A percentile compares a stretch with the other conserved stretches of the same genome.
These are phyloP conservation scores for Polyergus mexicanus DNA, from an alignment of 1,140 invertebrate species.

Conservation along the genomic window DNA sequence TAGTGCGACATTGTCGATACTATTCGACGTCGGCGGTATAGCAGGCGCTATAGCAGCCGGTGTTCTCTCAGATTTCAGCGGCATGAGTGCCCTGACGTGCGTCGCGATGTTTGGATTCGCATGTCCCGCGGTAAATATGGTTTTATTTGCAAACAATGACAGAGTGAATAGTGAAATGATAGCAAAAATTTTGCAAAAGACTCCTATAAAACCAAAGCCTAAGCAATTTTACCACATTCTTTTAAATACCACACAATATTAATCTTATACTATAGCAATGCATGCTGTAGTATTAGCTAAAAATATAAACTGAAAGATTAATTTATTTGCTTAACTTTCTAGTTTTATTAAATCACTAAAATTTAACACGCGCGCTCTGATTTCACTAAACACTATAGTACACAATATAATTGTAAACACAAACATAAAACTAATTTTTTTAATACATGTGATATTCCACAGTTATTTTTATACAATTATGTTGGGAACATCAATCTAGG, in stretches of 20 bases:
- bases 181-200: neutral
- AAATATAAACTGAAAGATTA: too few relatives aligned
- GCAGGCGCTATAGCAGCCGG: slow-evolving; percentile 96
- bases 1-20: slow-evolving; percentile 94
- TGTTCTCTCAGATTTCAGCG: slow-evolving; percentile 93
- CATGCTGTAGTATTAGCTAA: too few relatives aligned
- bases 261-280: too few relatives aligned
- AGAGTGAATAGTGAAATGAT: slow-evolving; percentile 6
- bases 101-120: slow-evolving; percentile 93
- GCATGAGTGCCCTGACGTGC: slow-evolving; percentile 95
- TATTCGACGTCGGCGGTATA: slow-evolving; percentile 97
- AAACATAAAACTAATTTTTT: neutral
- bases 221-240: neutral
- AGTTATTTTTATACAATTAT: slow-evolving; percentile 93
- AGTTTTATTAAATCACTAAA: neutral
- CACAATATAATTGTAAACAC: neutral
- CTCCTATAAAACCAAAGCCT: neutral
- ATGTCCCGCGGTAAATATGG: slow-evolving; percentile 91
- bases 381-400: neutral
- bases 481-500: slow-evolving; percentile 89
- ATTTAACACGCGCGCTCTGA: neutral
- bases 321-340: neutral
- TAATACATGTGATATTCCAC: slow-evolving; percentile 75
- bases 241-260: neutral
- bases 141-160: neutral